Base-by-base conservation (phyloP, 2,797 vertebrate genomes). In the Rhinogobio ventralis region DNA sequence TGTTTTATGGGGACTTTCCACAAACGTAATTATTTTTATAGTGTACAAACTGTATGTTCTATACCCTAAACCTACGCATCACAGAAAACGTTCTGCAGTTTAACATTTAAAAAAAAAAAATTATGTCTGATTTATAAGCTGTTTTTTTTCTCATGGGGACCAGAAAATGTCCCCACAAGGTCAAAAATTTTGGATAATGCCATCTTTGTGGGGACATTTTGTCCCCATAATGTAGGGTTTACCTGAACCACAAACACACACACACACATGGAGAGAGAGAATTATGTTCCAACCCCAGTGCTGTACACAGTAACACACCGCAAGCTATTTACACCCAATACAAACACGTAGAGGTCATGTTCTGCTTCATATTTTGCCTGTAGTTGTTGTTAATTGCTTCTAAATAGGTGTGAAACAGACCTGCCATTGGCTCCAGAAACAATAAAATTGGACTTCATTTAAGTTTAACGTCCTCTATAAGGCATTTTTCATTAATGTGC, bases 321-420 rank as follows among this genome's bases (percentile, higher is more conserved):
- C 55, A 64, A 85, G 77, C 76, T 76, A 68, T 87, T 80, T 84
- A 19, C 45, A n/a, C 15, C 30, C 33, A 68, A 68, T 13, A 51
- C 57, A 77, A 77, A 57, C 28, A 60, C 42, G 15, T 36, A 68
- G 33, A 83, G 62, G 49, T 76, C 72, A 68, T 45, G 73, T 68
- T 39, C 81, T 66, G 28, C 33, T 5, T 67, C 14, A 23, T 53
- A n/a, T 39, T 75, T 83, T 28, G 81, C 81, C 60, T 74, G 57
- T 51, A 68, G 76, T 39, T 55, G 28, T 45, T 67, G 33, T 83
- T 80, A 86, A 85, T 85, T 78, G 74, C 66, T 83, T 86, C 45
- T 78, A 82, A 72, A 28, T 45, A n/a, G 67, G 69, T 74, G 45
- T 66, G 25, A 53, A 79, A 86, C 57, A 67, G 62, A 83, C 49